phyloP scores from a whole-genome alignment of 2,888 invertebrate genomes.

The Odontocerum albicorne region DNA sequence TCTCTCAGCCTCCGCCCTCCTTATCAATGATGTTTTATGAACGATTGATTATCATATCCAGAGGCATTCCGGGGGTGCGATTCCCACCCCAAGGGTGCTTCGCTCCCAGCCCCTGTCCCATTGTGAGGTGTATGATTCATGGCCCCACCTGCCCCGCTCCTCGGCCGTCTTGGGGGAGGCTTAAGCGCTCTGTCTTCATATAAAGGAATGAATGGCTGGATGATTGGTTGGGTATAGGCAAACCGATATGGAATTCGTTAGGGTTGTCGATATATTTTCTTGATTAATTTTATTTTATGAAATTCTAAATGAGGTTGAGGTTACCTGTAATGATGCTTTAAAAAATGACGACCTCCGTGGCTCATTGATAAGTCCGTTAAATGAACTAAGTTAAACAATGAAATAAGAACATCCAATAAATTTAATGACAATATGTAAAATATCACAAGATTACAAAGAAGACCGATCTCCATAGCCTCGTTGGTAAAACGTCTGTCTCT shows the following conservation, averaged over 20 bases:
- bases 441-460: too few species aligned
- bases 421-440: too few species aligned
- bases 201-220: constrained; percentile 34
- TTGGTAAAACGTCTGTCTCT: too few species aligned
- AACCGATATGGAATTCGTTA: constrained; percentile 19
- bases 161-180: constrained; percentile 17
- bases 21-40: constrained; percentile 36
- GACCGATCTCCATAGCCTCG: too few species aligned
- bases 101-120: constrained; percentile 19
- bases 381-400: too few species aligned
- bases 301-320: too few species aligned
- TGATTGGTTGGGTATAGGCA: constrained; percentile 27
- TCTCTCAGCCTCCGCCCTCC: not conserved
- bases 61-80: constrained; percentile 16
- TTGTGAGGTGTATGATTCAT: constrained; percentile 36
- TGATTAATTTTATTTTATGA: too few species aligned
- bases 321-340: too few species aligned
- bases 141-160: constrained; percentile 29
- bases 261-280: too few species aligned
- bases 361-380: too few species aligned
- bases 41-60: constrained; percentile 37
- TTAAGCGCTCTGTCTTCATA: constrained; percentile 32
- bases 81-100: constrained; percentile 2
- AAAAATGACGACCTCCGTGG: too few species aligned
- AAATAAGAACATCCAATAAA: too few species aligned